Base-by-base conservation (phyloP, 2,113 vertebrate genomes). In the Periophthalmodon schlosseri region DNA sequence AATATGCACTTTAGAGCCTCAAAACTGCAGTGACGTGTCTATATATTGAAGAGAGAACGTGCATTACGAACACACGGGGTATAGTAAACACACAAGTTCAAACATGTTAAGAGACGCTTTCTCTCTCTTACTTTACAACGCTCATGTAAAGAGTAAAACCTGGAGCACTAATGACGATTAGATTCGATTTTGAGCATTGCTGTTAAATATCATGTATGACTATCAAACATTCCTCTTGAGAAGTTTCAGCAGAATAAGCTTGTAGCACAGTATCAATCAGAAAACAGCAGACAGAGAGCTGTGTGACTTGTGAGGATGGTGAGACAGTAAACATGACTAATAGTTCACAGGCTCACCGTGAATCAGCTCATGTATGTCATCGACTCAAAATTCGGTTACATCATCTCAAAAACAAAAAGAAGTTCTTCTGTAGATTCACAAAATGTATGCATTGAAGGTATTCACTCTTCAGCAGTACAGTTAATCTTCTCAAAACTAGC, bases 301-400 rank as follows among this genome's bases (percentile, higher is more conserved):
- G 23, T 68, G 33, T 56, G 72, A 28, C 14, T 21, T 28, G 14
- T n/a, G 20, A 33, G 52, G 21, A 68, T 28, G n/a, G 54, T 12
- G 34, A 36, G 54, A 60, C 66, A 39, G 66, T 63, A 50, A 63
- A 63, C 74, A 75, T 75, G 74, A 75, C 57, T 69, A 69, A 75
- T 4, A 11, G 61, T 4, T 64, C 61, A 64, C 65, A 60, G 52
- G 44, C 50, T 47, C 36, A n/a, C n/a, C 1, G 24, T 61, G 54
- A 74, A 68, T 75, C 44, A 75, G 54, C 36, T 44, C 34, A n/a
- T 2, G 34, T n/a, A 65, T 65, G 33, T 36, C 18, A 11, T 20
- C 18, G 6, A 36, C 10, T 16, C 63, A n/a, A 65, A 34, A 12
- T 39, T 44, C 63, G 34, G 58, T 61, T 39, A 65, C 63, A 39